These are phyloP conservation scores for Melanerpes formicivorus DNA, from an alignment of 2,113 vertebrate species.

Conservation along the genomic window DNA sequence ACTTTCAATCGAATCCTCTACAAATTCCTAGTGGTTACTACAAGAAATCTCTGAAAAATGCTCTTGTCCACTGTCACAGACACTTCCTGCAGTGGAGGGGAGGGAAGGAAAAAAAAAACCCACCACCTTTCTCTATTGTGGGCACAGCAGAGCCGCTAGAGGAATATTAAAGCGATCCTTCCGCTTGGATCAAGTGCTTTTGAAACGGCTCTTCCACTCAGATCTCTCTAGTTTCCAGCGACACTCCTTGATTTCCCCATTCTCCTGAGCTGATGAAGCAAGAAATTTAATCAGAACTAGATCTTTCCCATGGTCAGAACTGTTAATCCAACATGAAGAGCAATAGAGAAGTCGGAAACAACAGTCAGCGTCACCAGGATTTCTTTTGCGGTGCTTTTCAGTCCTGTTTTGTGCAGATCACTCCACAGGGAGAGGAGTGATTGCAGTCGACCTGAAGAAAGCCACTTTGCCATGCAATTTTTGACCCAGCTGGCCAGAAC, in stretches of 20 bases:
- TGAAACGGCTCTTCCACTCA: not conserved
- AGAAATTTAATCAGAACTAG: conserved; percentile 29
- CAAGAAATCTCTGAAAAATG: not conserved
- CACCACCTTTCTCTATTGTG: not conserved
- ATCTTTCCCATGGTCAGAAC: not conserved
- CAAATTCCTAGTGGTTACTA: not conserved
- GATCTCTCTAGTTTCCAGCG: not conserved
- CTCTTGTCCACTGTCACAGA: not conserved
- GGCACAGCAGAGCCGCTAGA: not conserved
- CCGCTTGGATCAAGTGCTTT: not conserved
- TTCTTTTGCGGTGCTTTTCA: not conserved
- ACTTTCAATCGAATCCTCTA: not conserved
- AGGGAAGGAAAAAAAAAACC: not conserved
- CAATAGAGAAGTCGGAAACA: not conserved
- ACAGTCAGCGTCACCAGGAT: not conserved
- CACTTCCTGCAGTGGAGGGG: not conserved
- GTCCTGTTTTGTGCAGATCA: not conserved
- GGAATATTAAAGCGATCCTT: not conserved
- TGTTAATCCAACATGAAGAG: conserved; percentile 1
- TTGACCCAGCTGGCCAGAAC: not conserved
- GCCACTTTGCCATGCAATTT: not conserved
- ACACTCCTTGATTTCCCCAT: not conserved
- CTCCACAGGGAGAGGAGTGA: not conserved
- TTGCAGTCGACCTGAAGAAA: not conserved
- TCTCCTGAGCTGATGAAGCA: not conserved